Base-by-base conservation (phyloP, 2,888 invertebrate genomes). In the Microctonus brassicae region DNA sequence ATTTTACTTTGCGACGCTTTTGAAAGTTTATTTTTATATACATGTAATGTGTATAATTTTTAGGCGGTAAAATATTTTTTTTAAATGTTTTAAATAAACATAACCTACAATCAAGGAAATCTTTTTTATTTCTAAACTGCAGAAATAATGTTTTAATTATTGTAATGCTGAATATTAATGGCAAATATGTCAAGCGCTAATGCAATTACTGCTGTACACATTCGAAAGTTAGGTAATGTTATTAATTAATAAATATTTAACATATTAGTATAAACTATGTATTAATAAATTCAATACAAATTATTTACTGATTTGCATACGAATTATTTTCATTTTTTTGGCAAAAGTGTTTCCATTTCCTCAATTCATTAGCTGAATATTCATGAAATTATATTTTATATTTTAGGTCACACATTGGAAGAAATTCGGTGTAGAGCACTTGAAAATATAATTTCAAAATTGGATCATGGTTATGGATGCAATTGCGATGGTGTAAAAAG, bases 381-480 rank as follows among this genome's bases (percentile, higher is more conserved):
- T 20, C 9, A 9, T 52, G 7, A 7, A 34, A 13, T 65, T 13
- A n/a, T 33, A 33, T n/a, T 24, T 55, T 20, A 33, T 17, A 64
- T 76, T 81, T 68, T 76, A 92, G 91, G 88, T 75, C 91, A 92
- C 81, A 88, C 88, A 11, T 79, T 91, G 61, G 89, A 88, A 77
- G 91, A 91, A 86, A 91, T 92, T 77, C 89, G 91, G 39, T 88
- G 90, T 74, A 88, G 92, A 72, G 89, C 91, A 10, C 85, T 92
- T 22, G 86, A 89, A 70, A 86, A 89, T 76, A 85, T 92, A 64
- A 83, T 90, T 75, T 90, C 91, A 0, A 93, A 93, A 83, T 86
- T 93, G n/a, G 90, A 90, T 70, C 87, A 91, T 75, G 93, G 92
- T 22, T 91, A 91, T 87, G 87, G 89, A 67, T 88, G 91, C 64